Evolutionary conservation across 2,888 invertebrate species (phyloP), one percentile per base, ranked within the genome.

Genomic region (Sphaerophoria rueppellii): DNA sequence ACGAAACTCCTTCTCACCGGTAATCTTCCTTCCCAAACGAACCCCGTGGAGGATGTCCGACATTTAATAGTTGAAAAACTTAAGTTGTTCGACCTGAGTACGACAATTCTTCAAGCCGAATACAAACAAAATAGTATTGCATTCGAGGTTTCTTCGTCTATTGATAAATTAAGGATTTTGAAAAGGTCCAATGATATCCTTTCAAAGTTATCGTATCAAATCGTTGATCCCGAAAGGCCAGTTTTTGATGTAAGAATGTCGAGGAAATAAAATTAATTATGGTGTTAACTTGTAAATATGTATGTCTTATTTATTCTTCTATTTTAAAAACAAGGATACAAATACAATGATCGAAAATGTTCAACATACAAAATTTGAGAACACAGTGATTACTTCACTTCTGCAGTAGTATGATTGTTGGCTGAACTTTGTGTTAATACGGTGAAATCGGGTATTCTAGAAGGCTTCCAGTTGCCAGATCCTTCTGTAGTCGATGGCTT

Each of bases 121-220:
- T 85, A 85, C 70, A 54, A 32, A 37, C 0, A 2, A 1, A 69
- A 46, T 40, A 76, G 72, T 0, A 81, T 85, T 61, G 9, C 37
- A 0, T 85, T 85, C 52, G 81, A 81, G 16, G 72, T 85, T 24
- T 6, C 72, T 16, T 61, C 85, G n/a, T 52, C 80, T 0, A 40
- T 85, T 35, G 81, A 85, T 52, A 85, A 85, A 37, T 35, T 85
- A n/a, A 43, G 81, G 6, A 85, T 85, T 73, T 54, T 85, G 4
- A 80, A 76, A 46, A 61, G 76, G 9, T 67, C 80, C 52, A 81
- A 14, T 16, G 85, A 80, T 14, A 58, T 73, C 1, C 43, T 85
- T 0, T 46, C 72, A 24, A 80, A 72, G 6, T 37, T 63, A 11
- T 37, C 69, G 3, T 85, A 65, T 37, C 61, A 63, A 50, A 85